These are phyloP conservation scores for Arothron firmamentum DNA, from an alignment of 2,113 vertebrate genomes.

Conservation along the genomic window DNA sequence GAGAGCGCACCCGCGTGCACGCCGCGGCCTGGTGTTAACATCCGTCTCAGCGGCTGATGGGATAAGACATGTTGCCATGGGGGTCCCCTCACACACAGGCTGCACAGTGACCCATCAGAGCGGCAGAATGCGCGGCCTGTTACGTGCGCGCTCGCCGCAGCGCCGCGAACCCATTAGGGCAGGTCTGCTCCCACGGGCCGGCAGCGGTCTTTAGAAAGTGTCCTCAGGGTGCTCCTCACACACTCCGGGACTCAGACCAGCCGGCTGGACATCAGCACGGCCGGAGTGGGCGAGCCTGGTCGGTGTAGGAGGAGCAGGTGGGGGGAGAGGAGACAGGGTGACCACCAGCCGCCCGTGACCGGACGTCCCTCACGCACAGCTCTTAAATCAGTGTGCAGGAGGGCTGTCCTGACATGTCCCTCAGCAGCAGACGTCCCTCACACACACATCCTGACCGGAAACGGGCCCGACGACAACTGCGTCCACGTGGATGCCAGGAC, in stretches of 20 bases:
- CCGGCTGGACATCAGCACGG: slow-evolving; percentile 32
- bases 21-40: slow-evolving; percentile 45
- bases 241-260: slow-evolving; percentile 60
- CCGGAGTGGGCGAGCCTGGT: no score
- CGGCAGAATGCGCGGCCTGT: slow-evolving; percentile 51
- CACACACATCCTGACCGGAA: slow-evolving; percentile 41
- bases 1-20: slow-evolving; percentile 38
- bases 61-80: slow-evolving; percentile 60
- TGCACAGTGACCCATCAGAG: slow-evolving; percentile 52
- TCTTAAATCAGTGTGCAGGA: slow-evolving; percentile 30
- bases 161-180: slow-evolving; percentile 57
- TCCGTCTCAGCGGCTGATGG: slow-evolving; percentile 57
- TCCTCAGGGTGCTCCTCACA: slow-evolving; percentile 53
- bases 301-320: slow-evolving; percentile 36
- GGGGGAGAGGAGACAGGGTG: slow-evolving; percentile 50
- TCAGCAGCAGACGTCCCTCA: slow-evolving; percentile 41
- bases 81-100: slow-evolving; percentile 51
- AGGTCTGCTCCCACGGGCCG: slow-evolving; percentile 44
- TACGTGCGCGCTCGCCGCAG: slow-evolving; percentile 29
- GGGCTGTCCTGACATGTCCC: slow-evolving; percentile 58
- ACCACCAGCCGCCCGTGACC: slow-evolving; percentile 55
- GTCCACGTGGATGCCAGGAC: slow-evolving; percentile 5
- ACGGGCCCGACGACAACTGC: slow-evolving; percentile 34
- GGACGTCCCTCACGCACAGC: slow-evolving; percentile 38
- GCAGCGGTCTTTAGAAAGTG: slow-evolving; percentile 55